Base-by-base conservation (phyloP, 1,140 invertebrate genomes). In the Drosophila nasuta region DNA sequence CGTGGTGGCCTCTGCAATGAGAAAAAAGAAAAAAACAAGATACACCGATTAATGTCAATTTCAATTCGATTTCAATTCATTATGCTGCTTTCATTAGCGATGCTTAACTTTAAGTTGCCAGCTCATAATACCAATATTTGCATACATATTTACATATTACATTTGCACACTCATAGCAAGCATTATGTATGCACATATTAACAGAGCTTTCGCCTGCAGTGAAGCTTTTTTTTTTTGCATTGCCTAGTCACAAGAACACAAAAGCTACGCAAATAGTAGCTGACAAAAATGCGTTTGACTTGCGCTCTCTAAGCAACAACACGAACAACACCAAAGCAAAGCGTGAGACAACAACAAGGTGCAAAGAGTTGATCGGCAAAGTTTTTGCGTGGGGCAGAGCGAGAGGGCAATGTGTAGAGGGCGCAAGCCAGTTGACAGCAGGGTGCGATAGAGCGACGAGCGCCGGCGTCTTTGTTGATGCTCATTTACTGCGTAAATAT, bases 391-490 rank as follows among this genome's bases (percentile, higher is more conserved):
- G 46, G 63, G 65, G 66, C 38, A 20, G 48, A 54, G 63, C 13
- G 49, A 62, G 25, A 25, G n/a, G 45, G 15, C 5, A 15, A 30
- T 5, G 17, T 30, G 41, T 33, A 38, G 20, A 49, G 75, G 43
- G 56, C 11, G 38, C 38, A 15, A 20, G 56, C 52, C n/a, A 43
- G 6, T 33, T 35, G 48, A n/a, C 46, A 63, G 33, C 20, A 10
- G 46, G 43, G 38, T 59, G 48, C 41, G 67, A 25, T 38, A 80
- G 57, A 85, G 35, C 35, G 35, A 38, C 35, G 35, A 38, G 77
- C 83, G 83, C 82, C 82, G 82, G 83, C 82, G 77, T 87, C 79
- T 87, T 86, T 87, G 76, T 86, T 79, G 63, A 76, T 80, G 51
- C 66, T 67, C 65, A 69, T 79, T 88, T 68, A 72, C 83, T 88